Evolutionary conservation across 1,140 invertebrate species (phyloP), one percentile per base, ranked within the genome.

Genomic region (Drosophila subpulchrella): DNA sequence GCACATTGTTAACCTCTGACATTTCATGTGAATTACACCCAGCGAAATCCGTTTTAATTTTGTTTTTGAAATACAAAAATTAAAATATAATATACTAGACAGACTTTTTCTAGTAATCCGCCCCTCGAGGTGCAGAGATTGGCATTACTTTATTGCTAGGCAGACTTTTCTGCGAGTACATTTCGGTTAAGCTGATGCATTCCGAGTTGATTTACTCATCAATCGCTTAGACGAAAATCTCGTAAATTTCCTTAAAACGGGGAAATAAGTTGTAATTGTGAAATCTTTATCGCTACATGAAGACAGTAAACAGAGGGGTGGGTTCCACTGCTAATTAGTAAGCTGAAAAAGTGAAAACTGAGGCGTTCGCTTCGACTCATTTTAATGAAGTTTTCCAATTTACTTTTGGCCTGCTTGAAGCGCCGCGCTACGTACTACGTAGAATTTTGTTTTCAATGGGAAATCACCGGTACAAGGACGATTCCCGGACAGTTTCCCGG

Each of bases 381-480:
- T 60, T 24, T 71, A 71, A 71, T 71, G 65, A 71, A 71, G 65
- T 72, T 72, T 58, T 56, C 68, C 53, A 50, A 72, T 72, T 72
- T 71, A 46, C 44, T 48, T 50, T 17, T 58, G 41, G 30, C 41
- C 27, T n/a, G n/a, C 17, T 39, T 20, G 15, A 12, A 17, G 61
- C 39, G n/a, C 54, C 20, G 20, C 20, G 20, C 1, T 20, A 20
- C 30, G 32, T 27, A 34, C 10, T 36, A 10, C 36, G 44, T 41
- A 60, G 44, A 47, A 39, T 55, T 58, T 70, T 5, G 27, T n/a
- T 27, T 57, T 57, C 62, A 68, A 70, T 50, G 63, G 47, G 10
- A 38, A 67, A 66, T 54, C 62, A 66, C 44, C 34, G 36, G 38
- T 17, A 62, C 42, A 48, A 66, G 47, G 36, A 44, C 46, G 39